Base-by-base conservation (phyloP, 2,888 invertebrate genomes). In the Dromius quadrimaculatus region DNA sequence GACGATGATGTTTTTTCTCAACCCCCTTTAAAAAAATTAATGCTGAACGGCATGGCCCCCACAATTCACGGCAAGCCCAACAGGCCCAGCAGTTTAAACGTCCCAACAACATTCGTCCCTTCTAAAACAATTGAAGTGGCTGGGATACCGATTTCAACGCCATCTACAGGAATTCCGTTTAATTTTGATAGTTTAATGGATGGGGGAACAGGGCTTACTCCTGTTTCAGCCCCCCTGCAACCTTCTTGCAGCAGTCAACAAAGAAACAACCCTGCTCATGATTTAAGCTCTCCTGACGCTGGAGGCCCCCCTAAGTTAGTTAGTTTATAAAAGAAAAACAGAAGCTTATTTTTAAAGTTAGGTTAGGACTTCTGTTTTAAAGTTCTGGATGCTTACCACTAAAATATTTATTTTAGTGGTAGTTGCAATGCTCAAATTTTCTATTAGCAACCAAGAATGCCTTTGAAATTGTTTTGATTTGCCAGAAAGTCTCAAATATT, bases 181-280 rank as follows among this genome's bases (percentile, higher is more conserved):
- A 95, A 94, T 83, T 95, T 94, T 81, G 96, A 97, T 78, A 93
- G 93, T 75, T 86, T 97, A 72, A 94, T 96, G 92, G 95, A 94
- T 77, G 95, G 95, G 61, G 95, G 95, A 77, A 95, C 96, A 1
- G 95, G 96, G 0, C 85, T 97, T 57, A 96, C 96, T 4, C 96
- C 96, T 0, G 92, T 94, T 32, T 89, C 87, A 57, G 88, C 87
- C 68, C 92, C 92, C 1, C 79, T 90, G 64, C 84, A 89, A 76
- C 90, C 90, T 17, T 85, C 86, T 20, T 93, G 93, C 84, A 90
- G 91, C 72, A 89, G 89, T 74, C 92, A 93, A 81, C 91, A 91
- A 79, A 88, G 92, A 79, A 88, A 88, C 80, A 88, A 90, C 57
- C 86, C 89, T 77, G 85, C 77, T 38, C 85, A 85, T 62, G 87